Evolutionary conservation across 2,797 vertebrate genomes (phyloP), one percentile per base, ranked within the genome.

Genomic region (Harpagifer antarcticus): DNA sequence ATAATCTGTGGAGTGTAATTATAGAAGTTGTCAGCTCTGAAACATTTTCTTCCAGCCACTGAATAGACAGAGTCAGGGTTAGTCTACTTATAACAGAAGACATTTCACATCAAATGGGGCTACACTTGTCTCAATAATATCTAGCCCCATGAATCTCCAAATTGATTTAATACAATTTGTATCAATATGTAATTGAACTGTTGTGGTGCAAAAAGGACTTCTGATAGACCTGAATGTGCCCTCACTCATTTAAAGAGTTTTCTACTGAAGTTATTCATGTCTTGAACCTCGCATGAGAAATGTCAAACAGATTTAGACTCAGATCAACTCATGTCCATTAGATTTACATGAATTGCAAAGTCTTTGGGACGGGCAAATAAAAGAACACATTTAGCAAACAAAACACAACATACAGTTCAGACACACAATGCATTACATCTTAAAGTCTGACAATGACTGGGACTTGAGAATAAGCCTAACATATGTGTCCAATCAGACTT

Each of bases 181-280:
- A 16, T 43, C 1, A 16, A 5, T 50, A 52, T 15, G 3, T 16
- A 1, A 48, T 54, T 59, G 0, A 9, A 20, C 12, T 33, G 6
- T 56, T 43, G 10, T 59, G 13, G 52, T 52, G 3, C 27, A 54
- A 44, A 61, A 14, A 12, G 20, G 14, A 48, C 9, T 49, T 56
- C 53, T 48, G 42, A 15, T 1, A 10, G 12, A 56, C n/a, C 43
- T 58, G 13, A 70, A 20, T 48, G 17, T 53, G 20, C n/a, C 2
- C 9, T 16, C 20, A 19, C 20, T 53, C 5, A n/a, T 68, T 42
- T 44, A 37, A 8, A 63, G 31, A 43, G 49, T 23, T 13, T 11
- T 27, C 43, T 20, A 8, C 43, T 68, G 8, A 37, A 37, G 33
- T 37, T 16, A 47, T 61, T 75, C 56, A 66, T 55, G 27, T 69